Evolutionary conservation across 1,140 invertebrate genomes (phyloP).

Genomic region (Brachionus angularis): DNA sequence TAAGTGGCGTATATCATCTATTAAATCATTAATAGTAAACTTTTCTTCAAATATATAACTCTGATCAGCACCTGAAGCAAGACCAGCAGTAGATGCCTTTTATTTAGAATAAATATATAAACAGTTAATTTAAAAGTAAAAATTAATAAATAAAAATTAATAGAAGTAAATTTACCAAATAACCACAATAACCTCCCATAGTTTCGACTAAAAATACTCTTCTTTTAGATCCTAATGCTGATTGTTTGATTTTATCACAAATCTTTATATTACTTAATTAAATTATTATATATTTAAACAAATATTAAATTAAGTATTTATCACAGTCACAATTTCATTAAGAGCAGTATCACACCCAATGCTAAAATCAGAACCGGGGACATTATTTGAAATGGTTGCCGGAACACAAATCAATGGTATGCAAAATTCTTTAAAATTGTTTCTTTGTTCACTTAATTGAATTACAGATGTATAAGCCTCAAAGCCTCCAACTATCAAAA

Average conservation of each 20-base stretch:
- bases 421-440: slow-evolving; percentile 70
- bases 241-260: slow-evolving; percentile 78
- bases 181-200: slow-evolving; percentile 95
- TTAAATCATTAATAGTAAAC: slow-evolving; percentile 86
- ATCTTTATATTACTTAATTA: slow-evolving; percentile 71
- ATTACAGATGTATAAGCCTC: slow-evolving; percentile 83
- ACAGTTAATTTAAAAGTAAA: no score
- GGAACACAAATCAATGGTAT: slow-evolving; percentile 94
- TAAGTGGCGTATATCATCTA: slow-evolving; percentile 56
- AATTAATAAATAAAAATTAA: no score
- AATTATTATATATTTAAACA: no score
- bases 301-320: no score
- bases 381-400: slow-evolving; percentile 83
- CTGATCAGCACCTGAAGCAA: slow-evolving; percentile 95
- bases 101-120: no score
- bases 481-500: slow-evolving; percentile 86
- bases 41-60: slow-evolving; percentile 98
- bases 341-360: slow-evolving; percentile 93
- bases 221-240: slow-evolving; percentile 61
- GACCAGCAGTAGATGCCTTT: slow-evolving; percentile 84
- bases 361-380: slow-evolving; percentile 89
- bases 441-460: slow-evolving; percentile 71
- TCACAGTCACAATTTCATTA: slow-evolving; percentile 76
- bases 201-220: slow-evolving; percentile 89
- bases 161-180: no score